Evolutionary conservation across 2,113 vertebrate genomes (phyloP), one percentile per base, ranked within the genome.

Genomic region (Xiphorhynchus elegans): DNA sequence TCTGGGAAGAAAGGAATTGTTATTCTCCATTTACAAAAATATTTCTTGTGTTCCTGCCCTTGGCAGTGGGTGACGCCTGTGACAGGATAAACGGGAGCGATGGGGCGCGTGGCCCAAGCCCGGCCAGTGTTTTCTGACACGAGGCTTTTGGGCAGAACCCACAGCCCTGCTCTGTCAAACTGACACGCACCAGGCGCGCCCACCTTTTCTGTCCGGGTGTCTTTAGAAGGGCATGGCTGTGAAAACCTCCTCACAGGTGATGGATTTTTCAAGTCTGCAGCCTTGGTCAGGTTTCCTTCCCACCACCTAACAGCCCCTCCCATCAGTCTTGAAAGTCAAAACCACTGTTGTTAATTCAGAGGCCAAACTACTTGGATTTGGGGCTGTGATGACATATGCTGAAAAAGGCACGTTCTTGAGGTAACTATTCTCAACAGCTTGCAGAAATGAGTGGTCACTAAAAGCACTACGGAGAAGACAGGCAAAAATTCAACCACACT

Each of bases 1-100:
- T 33, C 52, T 11, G 37, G 40, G 84, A 94, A 89, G 91, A 94
- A 94, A 94, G 79, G 95, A 62, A 95, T 95, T 91, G 77, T 94
- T 94, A 82, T 95, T 84, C 77, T 62, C 69, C 78, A 0, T n/a
- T 72, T 82, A 82, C 87, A 95, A 84, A 95, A 82, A 84, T 94
- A 95, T 89, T 96, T 91, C 84, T 96, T 70, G 69, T 96, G 6
- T 70, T 70, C 56, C n/a, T 12, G 84, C 77, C 84, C 73, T 91
- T 63, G 89, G 90, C 93, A 87, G 84, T 2, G 31, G 80, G 73
- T 33, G 77, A 53, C 18, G 84, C 93, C 76, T 58, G 60, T 50
- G 72, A 44, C 75, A 11, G 50, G 31, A 55, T 17, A 28, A 80
- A 37, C 0, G 6, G 44, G 40, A 67, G 58, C 9, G 60, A 42